These are phyloP conservation scores for Anthoptus insignis DNA, from an alignment of 2,888 invertebrate genomes.

Conservation along the genomic window DNA sequence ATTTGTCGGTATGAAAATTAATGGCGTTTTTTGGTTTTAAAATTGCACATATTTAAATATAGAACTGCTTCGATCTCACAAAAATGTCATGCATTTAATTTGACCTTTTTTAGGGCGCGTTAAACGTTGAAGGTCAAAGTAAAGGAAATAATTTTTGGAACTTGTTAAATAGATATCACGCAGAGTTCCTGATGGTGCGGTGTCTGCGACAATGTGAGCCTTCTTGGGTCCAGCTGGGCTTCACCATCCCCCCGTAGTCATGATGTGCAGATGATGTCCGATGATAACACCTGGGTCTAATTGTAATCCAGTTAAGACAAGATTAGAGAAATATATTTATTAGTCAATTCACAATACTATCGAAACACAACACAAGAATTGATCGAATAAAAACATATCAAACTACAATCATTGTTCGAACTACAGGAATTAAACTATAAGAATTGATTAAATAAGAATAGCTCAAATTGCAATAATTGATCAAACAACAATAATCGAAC, in stretches of 20 bases:
- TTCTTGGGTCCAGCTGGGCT: conserved; percentile 43
- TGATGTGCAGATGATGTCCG: conserved; percentile 65
- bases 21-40: conserved; percentile 85
- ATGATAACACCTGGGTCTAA: conserved; percentile 70
- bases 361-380: too few species aligned
- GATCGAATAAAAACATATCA: too few species aligned
- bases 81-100: conserved; percentile 75
- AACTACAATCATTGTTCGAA: too few species aligned
- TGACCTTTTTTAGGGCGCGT: conserved; percentile 77
- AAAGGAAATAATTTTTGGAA: conserved; percentile 76
- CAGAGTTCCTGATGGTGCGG: conserved; percentile 54
- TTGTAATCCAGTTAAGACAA: conserved; percentile 46
- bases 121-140: conserved; percentile 63
- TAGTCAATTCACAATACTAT: too few species aligned
- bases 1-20: conserved; percentile 77
- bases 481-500: too few species aligned
- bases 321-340: too few species aligned
- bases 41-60: conserved; percentile 82
- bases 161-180: conserved; percentile 59
- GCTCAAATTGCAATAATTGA: too few species aligned
- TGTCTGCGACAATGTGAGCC: conserved; percentile 56
- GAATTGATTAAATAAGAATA: too few species aligned
- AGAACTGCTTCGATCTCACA: conserved; percentile 74
- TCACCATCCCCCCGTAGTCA: conserved; percentile 51
- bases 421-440: too few species aligned